Evolutionary conservation across 2,797 vertebrate genomes (phyloP).

Genomic region (Brotula barbata): DNA sequence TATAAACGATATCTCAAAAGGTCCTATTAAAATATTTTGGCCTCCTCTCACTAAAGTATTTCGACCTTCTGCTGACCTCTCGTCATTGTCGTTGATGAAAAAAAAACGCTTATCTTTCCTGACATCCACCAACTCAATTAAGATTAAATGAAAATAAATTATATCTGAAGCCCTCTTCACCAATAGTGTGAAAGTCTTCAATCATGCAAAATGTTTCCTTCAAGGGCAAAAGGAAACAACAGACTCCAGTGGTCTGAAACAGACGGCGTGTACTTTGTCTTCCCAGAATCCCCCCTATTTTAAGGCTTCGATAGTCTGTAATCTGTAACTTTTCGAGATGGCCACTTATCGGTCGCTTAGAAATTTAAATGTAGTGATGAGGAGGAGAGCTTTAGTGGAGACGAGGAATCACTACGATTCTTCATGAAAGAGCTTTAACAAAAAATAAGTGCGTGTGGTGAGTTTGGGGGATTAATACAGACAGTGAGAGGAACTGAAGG

Average conservation of each 20-base stretch:
- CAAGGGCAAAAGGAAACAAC: not conserved
- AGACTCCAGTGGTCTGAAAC: not conserved
- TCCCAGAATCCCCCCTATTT: not conserved
- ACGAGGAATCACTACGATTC: slow-evolving; percentile 4
- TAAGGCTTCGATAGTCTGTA: too few relatives aligned
- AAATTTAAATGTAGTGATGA: slow-evolving; percentile 18
- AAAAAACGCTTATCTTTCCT: not conserved
- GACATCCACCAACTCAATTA: not conserved
- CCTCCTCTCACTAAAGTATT: not conserved
- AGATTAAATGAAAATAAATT: not conserved
- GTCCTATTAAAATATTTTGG: not conserved
- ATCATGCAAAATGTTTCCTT: not conserved
- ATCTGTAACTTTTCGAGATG: not conserved
- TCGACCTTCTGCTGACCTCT: not conserved
- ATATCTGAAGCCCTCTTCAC: not conserved
- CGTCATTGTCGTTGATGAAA: not conserved
- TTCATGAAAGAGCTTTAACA: slow-evolving; percentile 8
- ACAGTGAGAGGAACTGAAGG: not conserved
- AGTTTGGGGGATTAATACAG: slow-evolving; percentile 16
- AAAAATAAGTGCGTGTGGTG: not conserved
- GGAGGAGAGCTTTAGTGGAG: slow-evolving; percentile 16
- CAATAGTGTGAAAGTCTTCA: not conserved
- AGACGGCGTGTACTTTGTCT: not conserved
- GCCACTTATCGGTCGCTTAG: too few relatives aligned
- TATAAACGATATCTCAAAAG: not conserved